These are phyloP conservation scores for Acanthisitta chloris DNA, from an alignment of 2,113 vertebrate species.

Conservation along the genomic window DNA sequence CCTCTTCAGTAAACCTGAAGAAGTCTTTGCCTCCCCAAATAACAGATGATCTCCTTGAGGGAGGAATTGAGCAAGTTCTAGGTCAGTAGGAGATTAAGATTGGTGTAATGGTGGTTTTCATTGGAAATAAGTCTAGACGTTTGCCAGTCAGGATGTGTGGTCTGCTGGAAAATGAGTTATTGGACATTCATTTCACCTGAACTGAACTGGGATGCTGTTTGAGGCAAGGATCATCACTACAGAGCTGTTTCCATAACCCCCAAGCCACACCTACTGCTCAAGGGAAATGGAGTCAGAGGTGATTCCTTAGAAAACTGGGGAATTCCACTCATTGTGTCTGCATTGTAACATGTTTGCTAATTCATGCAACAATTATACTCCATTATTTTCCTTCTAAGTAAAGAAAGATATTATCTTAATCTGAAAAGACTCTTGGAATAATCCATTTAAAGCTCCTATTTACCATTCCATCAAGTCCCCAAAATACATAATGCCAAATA, in stretches of 20 bases:
- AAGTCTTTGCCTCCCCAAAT: slow-evolving; percentile 5
- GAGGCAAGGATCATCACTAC: neutral
- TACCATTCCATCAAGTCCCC: neutral
- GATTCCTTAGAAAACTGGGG: neutral
- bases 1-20: neutral
- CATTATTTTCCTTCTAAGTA: neutral
- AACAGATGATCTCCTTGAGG: slow-evolving; percentile 12
- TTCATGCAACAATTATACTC: neutral
- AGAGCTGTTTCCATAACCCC: neutral
- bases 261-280: neutral
- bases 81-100: slow-evolving; percentile 44
- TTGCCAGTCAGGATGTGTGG: neutral
- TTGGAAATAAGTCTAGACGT: neutral
- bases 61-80: slow-evolving; percentile 46
- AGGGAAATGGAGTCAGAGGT: neutral
- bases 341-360: neutral
- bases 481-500: neutral
- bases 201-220: neutral
- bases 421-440: neutral
- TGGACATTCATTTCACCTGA: neutral
- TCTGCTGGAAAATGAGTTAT: neutral
- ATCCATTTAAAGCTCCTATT: neutral
- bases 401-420: neutral
- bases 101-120: neutral
- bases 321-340: neutral